These are phyloP conservation scores for Eledona agricola DNA, from an alignment of 2,888 invertebrate genomes.

Conservation along the genomic window DNA sequence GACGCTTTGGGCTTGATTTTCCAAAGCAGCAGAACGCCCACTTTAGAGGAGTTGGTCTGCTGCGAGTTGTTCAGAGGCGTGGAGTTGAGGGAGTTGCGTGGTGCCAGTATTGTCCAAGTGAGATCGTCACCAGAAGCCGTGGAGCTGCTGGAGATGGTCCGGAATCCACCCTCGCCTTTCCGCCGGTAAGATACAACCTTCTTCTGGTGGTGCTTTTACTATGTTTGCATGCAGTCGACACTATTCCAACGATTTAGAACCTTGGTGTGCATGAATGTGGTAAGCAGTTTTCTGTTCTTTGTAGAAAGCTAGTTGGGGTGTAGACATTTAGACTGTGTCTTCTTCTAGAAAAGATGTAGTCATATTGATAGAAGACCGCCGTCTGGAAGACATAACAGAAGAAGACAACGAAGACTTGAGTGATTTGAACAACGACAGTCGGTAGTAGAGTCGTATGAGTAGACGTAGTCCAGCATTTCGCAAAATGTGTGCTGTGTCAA, in stretches of 20 bases:
- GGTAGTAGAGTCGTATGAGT: constrained; percentile 35
- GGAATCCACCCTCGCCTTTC: constrained; percentile 53
- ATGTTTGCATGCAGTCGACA: constrained; percentile 54
- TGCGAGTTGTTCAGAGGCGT: constrained; percentile 89
- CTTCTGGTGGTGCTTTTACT: constrained; percentile 1
- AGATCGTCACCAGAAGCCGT: constrained; percentile 53
- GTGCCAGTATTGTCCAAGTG: constrained; percentile 74
- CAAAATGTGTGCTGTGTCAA: constrained; percentile 36
- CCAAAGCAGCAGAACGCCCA: constrained; percentile 74
- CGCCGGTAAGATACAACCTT: constrained; percentile 53
- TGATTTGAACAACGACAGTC: constrained; percentile 48
- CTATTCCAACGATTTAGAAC: constrained; percentile 54
- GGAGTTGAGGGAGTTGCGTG: constrained; percentile 87
- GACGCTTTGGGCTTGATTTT: constrained; percentile 83
- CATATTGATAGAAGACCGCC: constrained; percentile 56
- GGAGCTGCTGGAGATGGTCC: constrained; percentile 55
- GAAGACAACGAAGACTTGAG: constrained; percentile 59
- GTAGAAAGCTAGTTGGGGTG: constrained; percentile 1
- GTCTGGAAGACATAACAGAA: constrained; percentile 59
- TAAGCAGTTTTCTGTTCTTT: constrained; percentile 6
- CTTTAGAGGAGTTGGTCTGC: constrained; percentile 80
- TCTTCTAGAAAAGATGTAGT: constrained; percentile 59
- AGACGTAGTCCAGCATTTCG: constrained; percentile 6
- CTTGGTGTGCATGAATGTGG: constrained; percentile 57
- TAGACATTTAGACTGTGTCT: constrained; percentile 43